A percentile compares a stretch with the other conserved stretches of the same genome.
These are phyloP conservation scores for Eupithecia subumbrata DNA, from an alignment of 2,888 invertebrate genomes.

Conservation along the genomic window DNA sequence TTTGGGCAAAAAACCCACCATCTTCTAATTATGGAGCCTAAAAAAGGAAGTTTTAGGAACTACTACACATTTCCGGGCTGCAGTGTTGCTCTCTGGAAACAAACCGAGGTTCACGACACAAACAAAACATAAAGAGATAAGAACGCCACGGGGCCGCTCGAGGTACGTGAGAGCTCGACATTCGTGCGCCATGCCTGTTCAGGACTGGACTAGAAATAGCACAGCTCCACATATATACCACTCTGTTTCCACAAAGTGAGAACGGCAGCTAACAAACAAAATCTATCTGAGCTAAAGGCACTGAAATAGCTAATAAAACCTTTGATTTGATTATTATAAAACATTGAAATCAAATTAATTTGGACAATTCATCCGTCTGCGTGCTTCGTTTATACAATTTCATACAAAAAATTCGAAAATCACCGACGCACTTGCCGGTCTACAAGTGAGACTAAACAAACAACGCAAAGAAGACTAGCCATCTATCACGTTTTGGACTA, in stretches of 20 bases:
- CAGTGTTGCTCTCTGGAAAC: not conserved
- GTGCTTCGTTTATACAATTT: not conserved
- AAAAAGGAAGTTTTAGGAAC: not conserved
- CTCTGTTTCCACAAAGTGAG: not conserved
- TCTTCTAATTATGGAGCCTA: too few relatives aligned
- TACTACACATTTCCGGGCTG: not conserved
- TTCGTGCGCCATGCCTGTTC: too few relatives aligned
- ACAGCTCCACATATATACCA: not conserved
- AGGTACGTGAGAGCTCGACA: too few relatives aligned
- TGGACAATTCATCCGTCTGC: not conserved
- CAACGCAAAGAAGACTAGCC: not conserved
- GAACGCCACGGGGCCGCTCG: not conserved
- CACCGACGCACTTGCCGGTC: too few relatives aligned
- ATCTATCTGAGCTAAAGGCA: not conserved
- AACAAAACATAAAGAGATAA: conserved; percentile 3
- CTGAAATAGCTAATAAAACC: too few relatives aligned
- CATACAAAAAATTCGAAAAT: not conserved
- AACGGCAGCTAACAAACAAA: not conserved
- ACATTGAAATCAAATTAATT: not conserved
- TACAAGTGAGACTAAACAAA: not conserved
- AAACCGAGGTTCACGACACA: not conserved
- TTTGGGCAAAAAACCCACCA: too few relatives aligned
- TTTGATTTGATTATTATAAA: too few relatives aligned
- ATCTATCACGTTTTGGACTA: too few relatives aligned
- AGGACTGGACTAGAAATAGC: not conserved